Conservation (phyloP, 2,888 invertebrate genomes). For the Synergus gifuensis region DNA sequence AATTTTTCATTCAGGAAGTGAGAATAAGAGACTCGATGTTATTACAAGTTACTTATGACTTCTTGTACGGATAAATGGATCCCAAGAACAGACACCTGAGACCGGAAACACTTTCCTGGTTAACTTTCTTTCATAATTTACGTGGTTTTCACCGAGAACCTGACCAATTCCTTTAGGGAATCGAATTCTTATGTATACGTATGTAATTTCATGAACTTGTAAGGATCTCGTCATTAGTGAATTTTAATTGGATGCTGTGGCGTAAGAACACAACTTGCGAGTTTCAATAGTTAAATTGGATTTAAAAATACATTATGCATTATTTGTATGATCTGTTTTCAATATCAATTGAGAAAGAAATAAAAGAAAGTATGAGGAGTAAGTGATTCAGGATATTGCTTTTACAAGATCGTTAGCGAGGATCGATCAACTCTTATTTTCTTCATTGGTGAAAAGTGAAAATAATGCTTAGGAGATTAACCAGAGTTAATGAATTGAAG, state of each 20-base stretch:
- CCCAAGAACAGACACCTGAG: not conserved
- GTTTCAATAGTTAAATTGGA: not conserved
- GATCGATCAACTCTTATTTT: slow-evolving; percentile 37
- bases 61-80: not conserved
- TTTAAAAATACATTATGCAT: not conserved
- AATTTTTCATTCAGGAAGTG: not conserved
- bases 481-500: not conserved
- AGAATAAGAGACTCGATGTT: not conserved
- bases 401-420: slow-evolving; percentile 23
- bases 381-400: slow-evolving; percentile 37
- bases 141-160: not conserved
- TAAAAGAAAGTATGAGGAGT: slow-evolving; percentile 12
- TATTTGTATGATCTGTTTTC: not conserved
- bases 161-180: not conserved
- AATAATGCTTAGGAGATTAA: slow-evolving; percentile 23
- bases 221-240: not conserved
- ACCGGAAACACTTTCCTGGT: not conserved
- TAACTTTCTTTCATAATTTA: slow-evolving; percentile 12
- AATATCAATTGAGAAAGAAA: not conserved
- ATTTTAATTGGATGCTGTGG: not conserved
- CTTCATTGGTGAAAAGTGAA: slow-evolving; percentile 39
- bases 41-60: not conserved
- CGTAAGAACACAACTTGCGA: not conserved
- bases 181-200: not conserved
- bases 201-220: not conserved